Conservation (phyloP, 1,140 invertebrate species). For the Batillaria attramentaria region DNA sequence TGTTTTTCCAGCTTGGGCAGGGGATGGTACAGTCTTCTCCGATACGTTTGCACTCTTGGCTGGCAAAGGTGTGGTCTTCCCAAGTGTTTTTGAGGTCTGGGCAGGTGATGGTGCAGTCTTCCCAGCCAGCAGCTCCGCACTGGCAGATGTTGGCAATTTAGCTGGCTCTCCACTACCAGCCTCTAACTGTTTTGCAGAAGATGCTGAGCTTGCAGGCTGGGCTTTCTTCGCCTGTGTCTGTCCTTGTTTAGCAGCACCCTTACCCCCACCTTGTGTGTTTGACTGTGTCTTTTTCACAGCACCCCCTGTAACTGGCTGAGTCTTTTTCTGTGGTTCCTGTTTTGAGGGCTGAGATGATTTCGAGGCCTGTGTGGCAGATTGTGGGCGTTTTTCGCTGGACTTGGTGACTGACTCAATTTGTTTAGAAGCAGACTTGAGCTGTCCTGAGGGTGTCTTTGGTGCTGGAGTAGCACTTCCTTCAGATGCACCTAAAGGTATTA, state of each 20-base stretch:
- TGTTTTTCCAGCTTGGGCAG: no score
- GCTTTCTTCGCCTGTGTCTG: neutral
- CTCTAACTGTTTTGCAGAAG: neutral
- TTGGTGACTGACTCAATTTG: neutral
- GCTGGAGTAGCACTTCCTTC: neutral
- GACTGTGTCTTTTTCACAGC: neutral
- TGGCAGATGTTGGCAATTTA: no score
- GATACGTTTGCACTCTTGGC: no score
- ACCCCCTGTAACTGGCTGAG: neutral
- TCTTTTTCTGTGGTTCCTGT: neutral
- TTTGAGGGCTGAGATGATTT: neutral
- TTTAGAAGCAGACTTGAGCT: neutral
- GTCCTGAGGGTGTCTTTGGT: neutral
- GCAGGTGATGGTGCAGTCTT: no score
- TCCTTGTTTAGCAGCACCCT: neutral
- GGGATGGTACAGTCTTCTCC: no score
- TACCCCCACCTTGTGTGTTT: neutral
- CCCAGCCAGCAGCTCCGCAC: no score
- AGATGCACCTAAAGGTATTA: neutral
- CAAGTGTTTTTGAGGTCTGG: no score
- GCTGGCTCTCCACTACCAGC: no score
- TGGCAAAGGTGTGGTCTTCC: no score
- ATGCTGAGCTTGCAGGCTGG: neutral
- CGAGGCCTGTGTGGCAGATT: neutral
- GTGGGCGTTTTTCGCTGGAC: conserved; percentile 6